Evolutionary conservation across 2,888 invertebrate species (phyloP), one percentile per base, ranked within the genome.

Genomic region (Drosophila borborema): DNA sequence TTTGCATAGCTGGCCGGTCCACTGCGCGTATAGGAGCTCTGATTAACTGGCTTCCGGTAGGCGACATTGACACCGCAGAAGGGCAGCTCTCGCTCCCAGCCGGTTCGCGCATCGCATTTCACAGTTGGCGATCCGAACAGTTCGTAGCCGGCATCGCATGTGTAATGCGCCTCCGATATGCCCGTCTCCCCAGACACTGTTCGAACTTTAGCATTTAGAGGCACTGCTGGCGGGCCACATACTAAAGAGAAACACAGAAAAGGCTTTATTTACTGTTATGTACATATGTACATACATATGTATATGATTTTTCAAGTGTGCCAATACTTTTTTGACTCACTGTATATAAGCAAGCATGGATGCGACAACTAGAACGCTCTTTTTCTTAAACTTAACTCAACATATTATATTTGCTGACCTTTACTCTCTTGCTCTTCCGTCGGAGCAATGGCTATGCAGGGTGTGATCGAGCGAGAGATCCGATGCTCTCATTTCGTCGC

Each of bases 51-150:
- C 92, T 97, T 97, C 59, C 97, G 94, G 86, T 96, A 96, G 2
- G 97, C 97, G 14, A 97, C 96, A 93, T 98, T 97, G 36, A 97
- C 97, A 96, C 97, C 97, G 92, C 98, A 98, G 92, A 97, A 97
- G 36, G 97, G 97, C 58, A 96, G 93, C 53, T 97, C 97, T 9
- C 96, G 95, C 38, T 96, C 95, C 97, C 98, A 98, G 90, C 95
- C 95, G 46, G 96, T 96, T 63, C 94, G 94, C 51, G 95, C 92
- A 61, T 95, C 95, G 93, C 97, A 98, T 71, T 95, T 95, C 71
- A 96, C 93, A 77, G 95, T 94, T 36, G 95, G 94, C 16, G 96
- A 94, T 3, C 98, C 98, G 92, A 98, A 98, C 16, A 98, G 95
- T 92, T 98, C 97, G 93, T 97, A 98, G 16, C 97, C 98, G 41